Conservation (phyloP, 2,888 invertebrate species). For the Quadroppia sp. region DNA sequence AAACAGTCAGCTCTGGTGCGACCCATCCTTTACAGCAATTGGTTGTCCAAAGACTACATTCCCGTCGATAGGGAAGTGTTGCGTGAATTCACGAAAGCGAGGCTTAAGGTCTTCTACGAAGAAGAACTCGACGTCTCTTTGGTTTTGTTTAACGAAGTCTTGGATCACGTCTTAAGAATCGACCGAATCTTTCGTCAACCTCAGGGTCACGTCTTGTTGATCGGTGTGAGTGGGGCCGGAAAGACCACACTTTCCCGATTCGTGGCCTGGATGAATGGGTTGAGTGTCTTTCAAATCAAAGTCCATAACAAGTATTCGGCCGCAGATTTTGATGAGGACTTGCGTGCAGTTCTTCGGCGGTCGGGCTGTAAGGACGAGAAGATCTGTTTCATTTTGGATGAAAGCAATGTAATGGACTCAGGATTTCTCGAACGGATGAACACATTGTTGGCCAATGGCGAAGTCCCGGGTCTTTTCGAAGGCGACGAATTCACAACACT, state of each 20-base stretch:
- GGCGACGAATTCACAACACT: constrained; percentile 97
- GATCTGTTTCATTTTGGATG: constrained; percentile 97
- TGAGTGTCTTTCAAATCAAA: constrained; percentile 98
- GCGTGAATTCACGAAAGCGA: constrained; percentile 91
- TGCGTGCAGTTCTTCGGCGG: constrained; percentile 63
- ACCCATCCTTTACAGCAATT: constrained; percentile 97
- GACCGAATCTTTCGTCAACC: constrained; percentile 99
- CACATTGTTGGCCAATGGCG: constrained; percentile 95
- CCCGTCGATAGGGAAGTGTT: constrained; percentile 93
- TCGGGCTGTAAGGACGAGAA: constrained; percentile 76
- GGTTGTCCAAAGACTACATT: constrained; percentile 96
- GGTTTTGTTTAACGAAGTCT: constrained; percentile 96
- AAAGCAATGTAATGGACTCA: constrained; percentile 97
- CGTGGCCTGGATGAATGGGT: constrained; percentile 99
- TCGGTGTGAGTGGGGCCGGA: constrained; percentile 98
- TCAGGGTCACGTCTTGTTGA: constrained; percentile 93
- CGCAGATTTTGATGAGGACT: constrained; percentile 97
- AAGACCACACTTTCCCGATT: constrained; percentile 98
- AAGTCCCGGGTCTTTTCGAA: constrained; percentile 89
- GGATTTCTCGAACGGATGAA: constrained; percentile 99
- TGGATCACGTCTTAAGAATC: constrained; percentile 96
- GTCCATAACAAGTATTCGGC: constrained; percentile 99
- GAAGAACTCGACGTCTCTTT: constrained; percentile 98
- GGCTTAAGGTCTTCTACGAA: constrained; percentile 96
- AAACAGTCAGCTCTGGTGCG: constrained; percentile 77